Conservation (phyloP, 2,888 invertebrate species). For the Erebia ligea region DNA sequence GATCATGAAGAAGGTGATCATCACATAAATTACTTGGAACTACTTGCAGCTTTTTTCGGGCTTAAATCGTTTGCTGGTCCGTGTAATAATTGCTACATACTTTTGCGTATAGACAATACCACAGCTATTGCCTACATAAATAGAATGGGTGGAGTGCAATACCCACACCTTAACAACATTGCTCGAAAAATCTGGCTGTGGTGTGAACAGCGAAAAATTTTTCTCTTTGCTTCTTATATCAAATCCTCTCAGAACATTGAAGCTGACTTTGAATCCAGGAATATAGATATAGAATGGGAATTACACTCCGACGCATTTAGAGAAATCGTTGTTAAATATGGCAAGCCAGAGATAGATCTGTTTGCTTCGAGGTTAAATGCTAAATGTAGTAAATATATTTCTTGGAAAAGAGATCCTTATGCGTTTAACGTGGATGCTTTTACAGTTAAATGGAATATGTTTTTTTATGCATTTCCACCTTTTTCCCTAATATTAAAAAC, state of each 20-base stretch:
- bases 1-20: no score
- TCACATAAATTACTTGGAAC: no score
- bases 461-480: not conserved
- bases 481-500: not conserved
- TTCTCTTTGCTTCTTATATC: not conserved
- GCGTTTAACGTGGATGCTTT: no score
- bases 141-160: not conserved
- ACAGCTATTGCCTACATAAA: not conserved
- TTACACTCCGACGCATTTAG: not conserved
- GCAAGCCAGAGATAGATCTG: not conserved
- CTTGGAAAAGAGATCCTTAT: no score
- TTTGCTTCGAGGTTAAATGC: not conserved
- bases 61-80: no score
- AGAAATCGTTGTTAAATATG: not conserved
- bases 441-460: not conserved
- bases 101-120: not conserved
- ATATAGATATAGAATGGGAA: not conserved
- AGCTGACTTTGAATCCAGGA: no score
- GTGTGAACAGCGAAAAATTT: not conserved
- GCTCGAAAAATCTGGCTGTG: not conserved
- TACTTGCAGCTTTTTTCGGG: no score
- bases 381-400: no score
- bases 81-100: not conserved
- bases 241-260: no score
- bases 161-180: not conserved